phyloP scores from a whole-genome alignment of 2,888 invertebrate genomes.

The Hyposoter dolosus region DNA sequence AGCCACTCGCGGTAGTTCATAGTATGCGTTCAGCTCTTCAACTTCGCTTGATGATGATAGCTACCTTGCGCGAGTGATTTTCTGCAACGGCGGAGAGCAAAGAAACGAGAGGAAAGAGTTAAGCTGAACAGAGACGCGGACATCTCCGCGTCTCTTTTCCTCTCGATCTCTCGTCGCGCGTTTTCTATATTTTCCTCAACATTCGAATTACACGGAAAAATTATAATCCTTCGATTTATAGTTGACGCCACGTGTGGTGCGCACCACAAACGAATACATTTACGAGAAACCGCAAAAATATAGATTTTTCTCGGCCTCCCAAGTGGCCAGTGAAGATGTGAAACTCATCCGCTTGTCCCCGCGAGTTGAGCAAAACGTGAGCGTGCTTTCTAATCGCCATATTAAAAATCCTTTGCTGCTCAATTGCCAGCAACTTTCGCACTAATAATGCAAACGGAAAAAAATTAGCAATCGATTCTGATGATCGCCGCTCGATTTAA shows the following conservation, averaged over 20 bases:
- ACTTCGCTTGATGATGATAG: conserved; percentile 52
- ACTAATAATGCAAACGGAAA: conserved; percentile 2
- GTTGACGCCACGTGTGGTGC: conserved; percentile 57
- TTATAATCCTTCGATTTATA: conserved; percentile 64
- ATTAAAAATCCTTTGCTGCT: conserved; percentile 41
- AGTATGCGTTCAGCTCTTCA: conserved; percentile 73
- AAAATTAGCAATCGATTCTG: conserved; percentile 20
- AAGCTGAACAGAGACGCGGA: not conserved
- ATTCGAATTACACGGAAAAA: conserved; percentile 54
- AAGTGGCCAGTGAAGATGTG: conserved; percentile 38
- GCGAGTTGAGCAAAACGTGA: conserved; percentile 35
- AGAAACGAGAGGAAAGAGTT: not conserved
- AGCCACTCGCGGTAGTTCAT: conserved; percentile 61
- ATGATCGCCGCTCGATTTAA: not conserved
- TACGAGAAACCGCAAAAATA: conserved; percentile 53
- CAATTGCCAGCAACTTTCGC: conserved; percentile 28
- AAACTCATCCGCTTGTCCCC: not conserved
- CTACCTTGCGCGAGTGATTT: conserved; percentile 35
- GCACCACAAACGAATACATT: conserved; percentile 20
- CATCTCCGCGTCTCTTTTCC: not conserved
- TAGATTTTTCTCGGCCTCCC: conserved; percentile 31
- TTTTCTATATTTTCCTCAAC: not conserved
- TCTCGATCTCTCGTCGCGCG: not conserved
- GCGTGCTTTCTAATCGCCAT: conserved; percentile 49
- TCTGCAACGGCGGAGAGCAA: conserved; percentile 4